Evolutionary conservation across 2,113 vertebrate genomes (phyloP), one percentile per base, ranked within the genome.

Genomic region (Coptodon bakossiorum): DNA sequence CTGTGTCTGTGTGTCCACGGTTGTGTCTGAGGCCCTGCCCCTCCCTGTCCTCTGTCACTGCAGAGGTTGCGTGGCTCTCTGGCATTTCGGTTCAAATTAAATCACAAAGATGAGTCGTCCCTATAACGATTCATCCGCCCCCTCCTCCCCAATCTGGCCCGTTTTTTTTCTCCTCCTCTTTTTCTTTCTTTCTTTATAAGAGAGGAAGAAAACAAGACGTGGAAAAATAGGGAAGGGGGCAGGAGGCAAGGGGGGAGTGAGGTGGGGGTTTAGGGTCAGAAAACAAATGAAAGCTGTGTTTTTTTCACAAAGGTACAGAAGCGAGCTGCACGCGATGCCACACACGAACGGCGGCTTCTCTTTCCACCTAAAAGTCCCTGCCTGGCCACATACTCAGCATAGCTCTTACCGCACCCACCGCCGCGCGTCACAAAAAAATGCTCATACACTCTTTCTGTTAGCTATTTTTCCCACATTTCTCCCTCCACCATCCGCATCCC

Each of bases 71-170:
- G 82, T 91, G 87, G 88, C 84, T 94, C 89, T 92, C 84, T 86
- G 89, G 88, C 90, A 92, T 94, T 95, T 97, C 92, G 19, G 85
- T 90, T 96, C 88, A 94, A 91, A 94, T 95, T 91, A 95, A 92
- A 95, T 95, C 92, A 95, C 31, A 24, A 84, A 71, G 86, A 94
- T 94, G 90, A 94, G 76, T 91, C 34, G 81, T 93, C 76, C 90
- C 84, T 87, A 24, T 78, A 83, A 43, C 4, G 12, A 83, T 86
- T 86, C 68, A 61, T 83, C 81, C 66, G 19, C 89, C 86, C 87
- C 91, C 85, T 89, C 91, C 92, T 85, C 88, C 82, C 63, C 53
- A 59, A 85, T 92, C 79, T 89, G 91, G 80, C 79, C 86, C 2
- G 7, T 76, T 89, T 86, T 82, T 84, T 73, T 84, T 31, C 59